Evolutionary conservation across 1,140 invertebrate genomes (phyloP).

Genomic region (Drosophila sucinea): DNA sequence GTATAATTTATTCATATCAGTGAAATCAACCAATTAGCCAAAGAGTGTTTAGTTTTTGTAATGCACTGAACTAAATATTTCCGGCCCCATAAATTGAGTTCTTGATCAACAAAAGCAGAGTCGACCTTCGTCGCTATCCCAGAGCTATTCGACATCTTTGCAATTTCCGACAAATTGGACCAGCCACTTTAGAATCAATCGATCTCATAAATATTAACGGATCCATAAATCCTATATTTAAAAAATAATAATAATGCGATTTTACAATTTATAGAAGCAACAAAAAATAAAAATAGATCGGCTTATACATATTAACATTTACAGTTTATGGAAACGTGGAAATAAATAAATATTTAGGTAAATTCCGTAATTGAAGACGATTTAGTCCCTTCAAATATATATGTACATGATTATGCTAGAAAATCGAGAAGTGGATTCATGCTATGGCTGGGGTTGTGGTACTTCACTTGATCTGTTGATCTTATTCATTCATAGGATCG

Average conservation of each 20-base stretch:
- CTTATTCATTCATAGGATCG: background rate
- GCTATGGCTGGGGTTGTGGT: background rate
- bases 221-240: background rate
- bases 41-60: background rate
- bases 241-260: background rate
- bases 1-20: background rate
- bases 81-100: background rate
- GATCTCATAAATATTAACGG: background rate
- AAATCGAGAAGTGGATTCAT: background rate
- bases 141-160: background rate
- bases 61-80: background rate
- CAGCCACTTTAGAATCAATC: background rate
- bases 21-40: background rate
- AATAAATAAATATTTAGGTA: conserved; percentile 2
- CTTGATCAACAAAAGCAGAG: background rate
- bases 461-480: background rate
- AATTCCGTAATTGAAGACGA: background rate
- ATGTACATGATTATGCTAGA: background rate
- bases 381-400: background rate
- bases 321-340: background rate
- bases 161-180: background rate
- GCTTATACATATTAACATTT: background rate
- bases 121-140: background rate
- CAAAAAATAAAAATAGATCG: background rate
- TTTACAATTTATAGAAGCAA: background rate